Conservation (phyloP, 2,888 invertebrate genomes). For the Leucoptera coffeella region DNA sequence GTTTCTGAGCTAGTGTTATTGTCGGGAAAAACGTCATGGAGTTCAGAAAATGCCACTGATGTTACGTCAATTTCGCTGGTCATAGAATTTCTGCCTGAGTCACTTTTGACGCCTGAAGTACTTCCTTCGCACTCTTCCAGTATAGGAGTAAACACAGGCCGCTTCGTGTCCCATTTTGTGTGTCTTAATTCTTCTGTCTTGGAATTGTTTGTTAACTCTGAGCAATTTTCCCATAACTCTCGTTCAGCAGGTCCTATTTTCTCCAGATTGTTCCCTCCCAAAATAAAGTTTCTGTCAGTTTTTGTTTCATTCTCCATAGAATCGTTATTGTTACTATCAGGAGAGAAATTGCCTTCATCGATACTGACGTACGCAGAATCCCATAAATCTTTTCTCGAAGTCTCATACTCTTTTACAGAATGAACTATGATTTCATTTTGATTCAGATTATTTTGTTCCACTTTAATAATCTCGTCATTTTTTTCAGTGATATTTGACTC, state of each 20-base stretch:
- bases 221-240: constrained; percentile 34
- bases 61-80: constrained; percentile 23
- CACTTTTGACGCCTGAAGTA: constrained; percentile 19
- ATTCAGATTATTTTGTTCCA: neutral
- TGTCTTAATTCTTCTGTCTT: constrained; percentile 16
- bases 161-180: constrained; percentile 20
- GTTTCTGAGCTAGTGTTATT: constrained; percentile 24
- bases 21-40: constrained; percentile 30
- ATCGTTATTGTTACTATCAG: constrained; percentile 34
- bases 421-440: constrained; percentile 1
- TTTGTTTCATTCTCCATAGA: constrained; percentile 13
- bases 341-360: constrained; percentile 36
- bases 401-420: constrained; percentile 3
- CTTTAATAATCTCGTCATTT: constrained; percentile 3
- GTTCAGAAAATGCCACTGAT: constrained; percentile 39
- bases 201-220: constrained; percentile 16
- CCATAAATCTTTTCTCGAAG: constrained; percentile 37
- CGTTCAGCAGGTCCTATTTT: constrained; percentile 42
- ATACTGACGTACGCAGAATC: constrained; percentile 52
- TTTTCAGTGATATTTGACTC: constrained; percentile 19
- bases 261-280: constrained; percentile 12
- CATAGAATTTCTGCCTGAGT: constrained; percentile 8
- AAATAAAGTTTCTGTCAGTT: constrained; percentile 17
- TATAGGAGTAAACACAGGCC: constrained; percentile 31
- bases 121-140: constrained; percentile 36